Evolutionary conservation across 2,888 invertebrate genomes (phyloP).

Genomic region (Parnassius smintheus): DNA sequence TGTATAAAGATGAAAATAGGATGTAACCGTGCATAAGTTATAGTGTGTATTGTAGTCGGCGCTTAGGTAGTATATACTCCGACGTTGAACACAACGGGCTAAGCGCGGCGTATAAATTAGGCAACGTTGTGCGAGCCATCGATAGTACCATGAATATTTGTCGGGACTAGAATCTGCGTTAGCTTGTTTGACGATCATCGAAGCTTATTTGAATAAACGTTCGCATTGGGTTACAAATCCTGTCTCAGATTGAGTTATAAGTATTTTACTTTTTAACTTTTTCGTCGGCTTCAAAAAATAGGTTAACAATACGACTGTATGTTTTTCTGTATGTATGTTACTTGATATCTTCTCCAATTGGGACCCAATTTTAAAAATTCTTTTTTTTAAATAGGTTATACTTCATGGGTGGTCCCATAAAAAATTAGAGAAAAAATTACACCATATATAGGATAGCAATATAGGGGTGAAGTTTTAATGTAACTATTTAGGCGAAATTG

Average conservation of each 20-base stretch:
- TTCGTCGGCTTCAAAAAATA: too few species aligned
- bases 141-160: slow-evolving; percentile 27
- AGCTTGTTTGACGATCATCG: slow-evolving; percentile 22
- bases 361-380: too few species aligned
- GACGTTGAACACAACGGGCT: slow-evolving; percentile 16
- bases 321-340: too few species aligned
- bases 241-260: slow-evolving; percentile 16
- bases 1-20: slow-evolving; percentile 2
- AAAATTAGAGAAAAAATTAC: too few species aligned
- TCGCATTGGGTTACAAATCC: slow-evolving; percentile 21
- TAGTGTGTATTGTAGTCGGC: slow-evolving; percentile 2
- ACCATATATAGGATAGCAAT: too few species aligned
- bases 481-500: too few species aligned
- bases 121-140: slow-evolving; percentile 19
- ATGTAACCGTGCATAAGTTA: slow-evolving; percentile 10
- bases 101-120: slow-evolving; percentile 24
- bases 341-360: too few species aligned
- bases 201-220: slow-evolving; percentile 25
- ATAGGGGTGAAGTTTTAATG: too few species aligned
- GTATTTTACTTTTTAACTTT: not conserved
- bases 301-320: too few species aligned
- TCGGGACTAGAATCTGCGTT: slow-evolving; percentile 14
- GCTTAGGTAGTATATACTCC: slow-evolving; percentile 23
- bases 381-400: too few species aligned
- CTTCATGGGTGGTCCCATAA: too few species aligned